Conservation (phyloP, 2,888 invertebrate genomes). For the Aporophyla lueneburgensis region DNA sequence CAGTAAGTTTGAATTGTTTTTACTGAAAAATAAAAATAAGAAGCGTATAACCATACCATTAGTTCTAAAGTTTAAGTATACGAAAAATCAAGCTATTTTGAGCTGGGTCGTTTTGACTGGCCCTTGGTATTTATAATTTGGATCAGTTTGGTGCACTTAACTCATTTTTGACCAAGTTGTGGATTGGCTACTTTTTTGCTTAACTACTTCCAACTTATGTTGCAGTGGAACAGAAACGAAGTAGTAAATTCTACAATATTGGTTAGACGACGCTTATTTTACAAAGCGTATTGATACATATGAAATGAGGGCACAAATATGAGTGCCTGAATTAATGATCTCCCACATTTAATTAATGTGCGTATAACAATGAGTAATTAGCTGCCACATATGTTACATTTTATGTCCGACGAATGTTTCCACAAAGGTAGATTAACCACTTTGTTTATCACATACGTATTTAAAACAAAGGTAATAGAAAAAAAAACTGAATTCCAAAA, state of each 20-base stretch:
- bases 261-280: neutral
- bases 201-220: neutral
- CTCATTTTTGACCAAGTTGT: too few species aligned
- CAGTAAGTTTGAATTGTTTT: too few species aligned
- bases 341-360: constrained; percentile 43
- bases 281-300: constrained; percentile 40
- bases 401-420: constrained; percentile 25
- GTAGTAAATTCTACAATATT: neutral
- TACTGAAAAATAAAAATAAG: too few species aligned
- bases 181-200: too few species aligned
- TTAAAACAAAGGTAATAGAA: neutral
- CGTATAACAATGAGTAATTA: constrained; percentile 46
- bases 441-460: neutral
- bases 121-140: too few species aligned
- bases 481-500: too few species aligned
- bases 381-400: constrained; percentile 34
- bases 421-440: constrained; percentile 25
- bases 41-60: too few species aligned
- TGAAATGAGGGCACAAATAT: constrained; percentile 28
- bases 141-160: too few species aligned
- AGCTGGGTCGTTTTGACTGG: too few species aligned
- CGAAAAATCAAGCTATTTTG: too few species aligned
- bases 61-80: too few species aligned
- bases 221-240: neutral
- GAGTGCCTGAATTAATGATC: constrained; percentile 43